Conservation (phyloP, 2,113 vertebrate genomes). For the Saguinus midas region DNA sequence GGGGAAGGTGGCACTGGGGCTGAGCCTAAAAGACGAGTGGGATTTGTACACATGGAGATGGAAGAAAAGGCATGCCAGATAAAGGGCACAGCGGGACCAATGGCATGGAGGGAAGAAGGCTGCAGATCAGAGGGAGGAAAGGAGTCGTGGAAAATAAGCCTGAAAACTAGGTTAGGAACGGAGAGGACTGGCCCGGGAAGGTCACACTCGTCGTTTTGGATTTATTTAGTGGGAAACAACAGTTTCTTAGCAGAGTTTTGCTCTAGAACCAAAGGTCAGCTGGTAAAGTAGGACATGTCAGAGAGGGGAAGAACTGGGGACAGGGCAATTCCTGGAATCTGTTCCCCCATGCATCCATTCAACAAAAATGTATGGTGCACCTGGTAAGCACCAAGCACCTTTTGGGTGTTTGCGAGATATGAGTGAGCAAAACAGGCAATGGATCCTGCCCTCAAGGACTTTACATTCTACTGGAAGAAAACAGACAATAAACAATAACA, state of each 20-base stretch:
- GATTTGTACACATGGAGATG: background rate
- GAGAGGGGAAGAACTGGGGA: background rate
- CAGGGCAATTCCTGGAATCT: too few species aligned
- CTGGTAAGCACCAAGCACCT: background rate
- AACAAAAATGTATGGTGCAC: background rate
- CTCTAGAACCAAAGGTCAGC: background rate
- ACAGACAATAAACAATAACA: background rate
- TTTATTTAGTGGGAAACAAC: background rate
- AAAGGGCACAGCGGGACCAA: background rate
- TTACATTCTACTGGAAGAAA: background rate
- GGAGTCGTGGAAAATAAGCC: background rate
- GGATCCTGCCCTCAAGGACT: background rate
- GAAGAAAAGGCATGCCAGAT: background rate
- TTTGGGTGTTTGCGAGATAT: background rate
- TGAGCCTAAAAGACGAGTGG: background rate
- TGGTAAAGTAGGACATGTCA: background rate
- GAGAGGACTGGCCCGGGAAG: background rate
- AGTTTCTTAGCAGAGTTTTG: background rate
- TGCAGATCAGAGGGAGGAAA: background rate
- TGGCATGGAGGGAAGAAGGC: background rate
- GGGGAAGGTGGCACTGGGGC: background rate
- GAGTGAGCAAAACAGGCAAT: background rate
- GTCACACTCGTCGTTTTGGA: background rate
- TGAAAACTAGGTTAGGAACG: background rate
- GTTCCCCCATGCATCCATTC: background rate